Base-by-base conservation (phyloP, 2,113 vertebrate species). In the Arothron firmamentum region DNA sequence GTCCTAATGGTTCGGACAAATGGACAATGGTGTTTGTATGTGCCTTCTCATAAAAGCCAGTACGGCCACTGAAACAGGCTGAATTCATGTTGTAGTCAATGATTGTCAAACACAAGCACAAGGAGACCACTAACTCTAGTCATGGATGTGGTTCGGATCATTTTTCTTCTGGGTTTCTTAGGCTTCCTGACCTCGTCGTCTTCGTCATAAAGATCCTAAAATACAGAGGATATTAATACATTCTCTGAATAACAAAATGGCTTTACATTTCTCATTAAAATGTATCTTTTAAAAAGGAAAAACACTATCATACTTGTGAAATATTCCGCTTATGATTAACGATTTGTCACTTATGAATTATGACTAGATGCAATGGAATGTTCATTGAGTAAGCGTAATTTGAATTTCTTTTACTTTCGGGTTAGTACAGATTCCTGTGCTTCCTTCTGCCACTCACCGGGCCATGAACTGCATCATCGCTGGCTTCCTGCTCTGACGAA, bases 171-270 rank as follows among this genome's bases (percentile, higher is more conserved):
- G 1, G 90, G 58, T 56, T 93, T 92, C 79, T 93, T 93, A 3
- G 88, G 88, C 69, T 92, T 92, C 60, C 90, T 85, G 50, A 93
- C 78, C 42, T 93, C 92, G 4, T 92, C 91, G 2, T 93, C 92
- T 68, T 93, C 92, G 66, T 93, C 91, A 6, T 92, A 90, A 66
- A 93, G 83, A 79, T 92, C 91, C 92, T 93, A 55, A 54, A 75
- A 77, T 8, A 46, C 23, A 66, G 15, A 43, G 12, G 54, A 18
- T 5, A 15, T 31, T 11, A 25, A 45, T 43, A 4, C 58, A 16
- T 31, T 13, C 8, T 47, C 2, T 47, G 4, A 59, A 16, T 28
- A 38, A 31, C 16, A 54, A 50, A n/a, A 6, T 31, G 25, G 1
- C 11, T 14, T 1, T 11, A 7, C 52, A 48, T 45, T 45, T 13